Evolutionary conservation across 1,140 invertebrate genomes (phyloP), one percentile per base, ranked within the genome.

Genomic region (Apocrypta bakeri): DNA sequence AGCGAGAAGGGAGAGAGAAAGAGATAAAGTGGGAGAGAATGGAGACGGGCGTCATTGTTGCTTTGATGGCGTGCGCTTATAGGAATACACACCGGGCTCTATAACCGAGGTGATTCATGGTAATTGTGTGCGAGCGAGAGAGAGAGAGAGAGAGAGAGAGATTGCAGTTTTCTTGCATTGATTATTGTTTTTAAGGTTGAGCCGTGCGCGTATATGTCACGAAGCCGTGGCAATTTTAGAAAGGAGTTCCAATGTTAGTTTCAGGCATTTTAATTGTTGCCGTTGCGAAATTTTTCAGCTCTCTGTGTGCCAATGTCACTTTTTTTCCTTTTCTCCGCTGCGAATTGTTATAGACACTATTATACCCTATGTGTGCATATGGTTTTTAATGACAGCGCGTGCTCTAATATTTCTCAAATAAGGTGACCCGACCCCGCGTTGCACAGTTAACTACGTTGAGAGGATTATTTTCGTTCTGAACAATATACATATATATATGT

Each of bases 41-140:
- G 48, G 48, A 56, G 48, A 56, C 48, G 48, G 29, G 17, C 29
- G 24, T 76, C 74, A 64, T 33, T 76, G 48, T 29, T 63, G n/a
- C 72, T 29, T 25, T 74, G 25, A 56, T 14, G 61, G 24, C n/a
- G 48, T 21, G 14, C n/a, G 64, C 75, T 77, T 77, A n/a, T n/a
- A 37, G 6, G n/a, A 25, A 14, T 77, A 24, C 33, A 40, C 12
- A 9, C 31, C 25, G 61, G 17, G 21, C 48, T 56, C 48, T 56
- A 2, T 37, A 2, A 4, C 48, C 21, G 64, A 66, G 75, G 71
- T 82, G 74, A 76, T 82, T 75, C 73, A 82, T 68, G 14, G 40
- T 27, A 61, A 76, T 82, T 79, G 71, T 66, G 69, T 56, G 48
- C 48, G 48, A 56, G 48, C 3, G 48, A 56, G 48, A 79, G 21